These are phyloP conservation scores for Drosophila parthenogenetica DNA, from an alignment of 2,888 invertebrate genomes.

Conservation along the genomic window DNA sequence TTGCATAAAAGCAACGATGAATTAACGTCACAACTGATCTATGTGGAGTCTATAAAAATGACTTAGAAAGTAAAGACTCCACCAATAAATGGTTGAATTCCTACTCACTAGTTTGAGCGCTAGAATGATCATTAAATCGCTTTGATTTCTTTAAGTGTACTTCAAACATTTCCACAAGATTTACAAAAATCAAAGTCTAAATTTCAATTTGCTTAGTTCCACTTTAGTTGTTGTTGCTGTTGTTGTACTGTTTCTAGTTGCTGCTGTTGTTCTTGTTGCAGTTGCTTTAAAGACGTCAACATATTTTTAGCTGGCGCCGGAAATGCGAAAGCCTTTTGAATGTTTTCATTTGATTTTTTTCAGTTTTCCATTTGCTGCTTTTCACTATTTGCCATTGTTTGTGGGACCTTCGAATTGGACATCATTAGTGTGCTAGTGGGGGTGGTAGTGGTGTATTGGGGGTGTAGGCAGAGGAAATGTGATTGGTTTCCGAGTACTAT, in stretches of 20 bases:
- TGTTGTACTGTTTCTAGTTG: neutral
- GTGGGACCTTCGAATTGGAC: constrained; percentile 40
- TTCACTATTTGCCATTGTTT: constrained; percentile 3
- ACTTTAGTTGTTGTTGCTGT: neutral
- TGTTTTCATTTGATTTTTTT: constrained; percentile 19
- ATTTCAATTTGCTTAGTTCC: constrained; percentile 7
- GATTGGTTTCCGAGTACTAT: constrained; percentile 31
- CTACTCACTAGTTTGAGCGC: no score
- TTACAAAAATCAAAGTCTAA: constrained; percentile 5
- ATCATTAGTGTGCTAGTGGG: neutral
- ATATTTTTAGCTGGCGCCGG: constrained; percentile 76
- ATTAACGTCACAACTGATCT: constrained; percentile 37
- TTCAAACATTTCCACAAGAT: constrained; percentile 1
- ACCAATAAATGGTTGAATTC: no score
- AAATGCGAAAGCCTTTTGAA: constrained; percentile 71
- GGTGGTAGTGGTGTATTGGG: neutral
- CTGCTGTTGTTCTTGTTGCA: constrained; percentile 27
- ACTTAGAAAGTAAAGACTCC: neutral
- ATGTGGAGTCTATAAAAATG: neutral
- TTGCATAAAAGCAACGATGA: constrained; percentile 48
- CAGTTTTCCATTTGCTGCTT: constrained; percentile 2
- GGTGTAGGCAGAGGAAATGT: neutral
- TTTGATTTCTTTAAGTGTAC: neutral
- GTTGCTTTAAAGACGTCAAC: constrained; percentile 57
- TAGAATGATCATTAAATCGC: no score